A percentile compares a stretch with the other conserved stretches of the same genome.
Conservation (phyloP, 2,888 invertebrate genomes). For the Drosophila lutescens region DNA sequence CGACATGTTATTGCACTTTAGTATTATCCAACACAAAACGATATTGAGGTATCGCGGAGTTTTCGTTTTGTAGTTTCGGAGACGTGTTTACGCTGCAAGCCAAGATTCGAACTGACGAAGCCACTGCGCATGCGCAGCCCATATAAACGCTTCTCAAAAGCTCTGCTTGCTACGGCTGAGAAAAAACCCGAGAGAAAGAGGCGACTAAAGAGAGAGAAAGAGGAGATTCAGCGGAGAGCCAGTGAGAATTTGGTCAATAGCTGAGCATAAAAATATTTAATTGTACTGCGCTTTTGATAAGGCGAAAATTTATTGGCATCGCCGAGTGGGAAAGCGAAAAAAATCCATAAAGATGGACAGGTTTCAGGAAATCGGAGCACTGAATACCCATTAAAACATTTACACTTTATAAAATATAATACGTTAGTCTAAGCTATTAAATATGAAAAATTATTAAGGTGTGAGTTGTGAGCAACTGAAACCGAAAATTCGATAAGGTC, state of each 20-base stretch:
- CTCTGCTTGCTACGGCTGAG: conserved; percentile 8
- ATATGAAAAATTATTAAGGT: no score
- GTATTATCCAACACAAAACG: conserved; percentile 37
- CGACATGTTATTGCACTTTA: conserved; percentile 58
- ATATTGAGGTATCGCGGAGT: background rate
- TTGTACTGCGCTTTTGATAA: conserved; percentile 47
- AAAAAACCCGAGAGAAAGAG: conserved; percentile 16
- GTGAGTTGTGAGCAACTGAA: no score
- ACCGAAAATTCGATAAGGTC: background rate
- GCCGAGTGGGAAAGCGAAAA: background rate
- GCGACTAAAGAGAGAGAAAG: conserved; percentile 23
- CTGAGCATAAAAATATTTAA: conserved; percentile 40
- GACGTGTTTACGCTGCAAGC: conserved; percentile 57
- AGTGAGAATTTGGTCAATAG: conserved; percentile 70
- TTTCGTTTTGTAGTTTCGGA: conserved; percentile 10
- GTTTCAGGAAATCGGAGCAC: background rate
- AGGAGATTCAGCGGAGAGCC: background rate
- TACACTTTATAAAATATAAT: no score
- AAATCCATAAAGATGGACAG: background rate
- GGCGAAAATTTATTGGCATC: conserved; percentile 47
- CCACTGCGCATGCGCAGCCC: conserved; percentile 59
- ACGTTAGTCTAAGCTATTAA: no score
- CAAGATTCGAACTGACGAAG: conserved; percentile 74
- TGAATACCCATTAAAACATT: background rate
- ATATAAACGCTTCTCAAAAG: conserved; percentile 70